Evolutionary conservation across 2,113 vertebrate species (phyloP).

Genomic region (Malaclemys terrapin): DNA sequence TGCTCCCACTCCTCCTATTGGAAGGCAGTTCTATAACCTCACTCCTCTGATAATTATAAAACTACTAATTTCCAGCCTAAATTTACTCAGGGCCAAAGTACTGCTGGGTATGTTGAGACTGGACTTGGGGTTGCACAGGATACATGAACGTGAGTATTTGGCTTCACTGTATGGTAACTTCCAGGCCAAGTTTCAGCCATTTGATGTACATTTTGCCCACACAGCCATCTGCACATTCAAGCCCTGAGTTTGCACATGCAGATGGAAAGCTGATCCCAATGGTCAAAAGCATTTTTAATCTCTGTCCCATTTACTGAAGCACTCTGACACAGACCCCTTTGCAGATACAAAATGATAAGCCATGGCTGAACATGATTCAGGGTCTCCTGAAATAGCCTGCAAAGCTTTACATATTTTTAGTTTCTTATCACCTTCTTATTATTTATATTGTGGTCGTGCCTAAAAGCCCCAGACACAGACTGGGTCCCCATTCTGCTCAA

Average conservation of each 20-base stretch:
- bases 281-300: background rate
- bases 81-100: background rate
- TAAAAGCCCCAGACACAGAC: background rate
- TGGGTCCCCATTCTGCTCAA: background rate
- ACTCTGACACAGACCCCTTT: background rate
- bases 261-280: background rate
- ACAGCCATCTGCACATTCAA: background rate
- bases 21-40: background rate
- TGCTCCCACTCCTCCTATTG: too few species aligned
- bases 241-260: background rate
- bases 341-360: background rate
- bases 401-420: background rate
- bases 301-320: background rate
- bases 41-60: too few species aligned
- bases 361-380: background rate
- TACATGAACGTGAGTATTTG: accelerated
- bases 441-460: background rate
- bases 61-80: background rate
- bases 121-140: background rate
- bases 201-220: background rate
- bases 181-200: background rate
- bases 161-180: background rate
- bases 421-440: background rate
- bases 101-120: background rate
- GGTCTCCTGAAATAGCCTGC: background rate